Evolutionary conservation across 2,113 vertebrate genomes (phyloP), one percentile per base, ranked within the genome.

Genomic region (Sigmodon hispidus): DNA sequence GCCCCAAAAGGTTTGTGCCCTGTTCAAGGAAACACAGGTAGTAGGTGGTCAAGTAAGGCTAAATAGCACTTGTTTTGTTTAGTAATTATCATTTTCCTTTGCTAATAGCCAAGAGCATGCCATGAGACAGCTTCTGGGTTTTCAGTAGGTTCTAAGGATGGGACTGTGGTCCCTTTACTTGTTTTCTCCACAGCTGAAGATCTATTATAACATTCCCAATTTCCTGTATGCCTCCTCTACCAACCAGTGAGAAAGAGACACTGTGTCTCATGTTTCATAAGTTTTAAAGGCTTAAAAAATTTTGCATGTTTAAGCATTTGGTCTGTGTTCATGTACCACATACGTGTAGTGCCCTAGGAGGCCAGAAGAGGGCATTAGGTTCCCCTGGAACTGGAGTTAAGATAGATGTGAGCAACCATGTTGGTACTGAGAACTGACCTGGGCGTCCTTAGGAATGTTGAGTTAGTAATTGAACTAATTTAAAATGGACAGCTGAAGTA

Each of bases 11-110:
- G 45, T 79, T 94, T 90, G n/a, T 57, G 84, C 77, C 40, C 76
- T 83, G 7, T 61, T 92, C 31, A 40, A 45, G 69, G 36, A 92
- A 57, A 48, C 13, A 12, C 52, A 48, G 77, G 15, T 45, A 57
- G 63, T 55, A 94, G 95, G 40, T 76, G 40, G 43, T 24, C 24
- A 19, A 52, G 21, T 15, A 31, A 69, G 69, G 59, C 45, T 91
- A 67, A 90, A 86, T 90, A 96, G 65, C 88, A 90, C 76, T 93
- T 88, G 75, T 11, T 84, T 50, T 73, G 84, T 91, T 91, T 70
- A 61, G 75, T 88, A 90, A 94, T 95, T 45, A 87, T 40, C 13
- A 0, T 75, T n/a, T 93, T 92, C 29, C 63, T 65, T 83, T 40
- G 84, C 70, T 5, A 85, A 22, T 0, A 72, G 92, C 65, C 55